Evolutionary conservation across 2,888 invertebrate genomes (phyloP), one percentile per base, ranked within the genome.

Genomic region (Tenthredo notha): DNA sequence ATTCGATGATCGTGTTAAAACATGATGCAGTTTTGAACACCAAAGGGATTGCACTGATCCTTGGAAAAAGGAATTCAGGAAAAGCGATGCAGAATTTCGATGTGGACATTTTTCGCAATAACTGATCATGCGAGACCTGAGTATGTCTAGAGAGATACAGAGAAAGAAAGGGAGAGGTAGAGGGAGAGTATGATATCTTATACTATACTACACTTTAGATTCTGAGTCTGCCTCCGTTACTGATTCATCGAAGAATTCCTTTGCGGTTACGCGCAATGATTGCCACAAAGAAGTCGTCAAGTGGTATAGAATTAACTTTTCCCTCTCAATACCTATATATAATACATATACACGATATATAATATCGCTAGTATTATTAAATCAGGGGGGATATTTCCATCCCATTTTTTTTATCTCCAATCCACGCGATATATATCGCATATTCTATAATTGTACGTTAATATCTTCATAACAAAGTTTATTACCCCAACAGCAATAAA

Each of bases 221-320:
- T 21, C 43, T 43, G 72, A 74, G 72, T 74, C 40, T 74, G 72
- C 21, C 72, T 74, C 40, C n/a, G 72, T 74, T 43, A 37, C 88
- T 91, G 91, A 91, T 87, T 91, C 90, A 91, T 87, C 90, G 86
- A 29, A 77, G 84, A 89, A 91, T 91, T 87, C 90, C 91, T 84
- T 86, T 87, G 86, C 74, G 86, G 82, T 91, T 89, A 89, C 89
- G 85, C 85, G 85, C 72, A 74, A 72, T 74, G 21, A 74, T 74
- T 43, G 72, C 72, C 43, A 74, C 72, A 74, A 74, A 74, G 40
- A 74, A 74, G 15, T 74, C 72, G 43, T 43, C 25, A 40, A 74
- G 43, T 40, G 72, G 43, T 21, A 74, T 37, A 25, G 43, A 74
- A 43, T 74, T n/a, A 43, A 74, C 1, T 74, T 74, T 43, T 74